phyloP scores from a whole-genome alignment of 2,888 invertebrate species.

The Metopia argyrocephala region DNA sequence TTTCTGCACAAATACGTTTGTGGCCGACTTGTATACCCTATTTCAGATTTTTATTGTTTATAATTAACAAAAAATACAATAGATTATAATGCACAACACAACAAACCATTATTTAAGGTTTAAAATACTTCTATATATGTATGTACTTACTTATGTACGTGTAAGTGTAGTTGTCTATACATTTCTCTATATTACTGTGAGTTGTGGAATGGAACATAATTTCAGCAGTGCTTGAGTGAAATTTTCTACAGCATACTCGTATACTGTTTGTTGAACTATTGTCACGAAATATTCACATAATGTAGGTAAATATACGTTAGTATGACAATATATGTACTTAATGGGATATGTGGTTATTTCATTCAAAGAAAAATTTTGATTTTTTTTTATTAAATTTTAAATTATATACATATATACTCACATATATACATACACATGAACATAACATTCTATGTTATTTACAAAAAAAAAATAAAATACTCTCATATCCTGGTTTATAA shows the following conservation, averaged over 20 bases:
- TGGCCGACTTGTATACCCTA: neutral
- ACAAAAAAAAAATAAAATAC: slow-evolving; percentile 31
- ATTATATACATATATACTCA: slow-evolving; percentile 51
- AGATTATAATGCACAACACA: neutral
- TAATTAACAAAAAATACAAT: neutral
- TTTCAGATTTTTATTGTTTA: neutral
- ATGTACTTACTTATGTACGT: neutral
- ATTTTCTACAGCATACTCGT: too few relatives aligned
- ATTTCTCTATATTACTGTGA: too few relatives aligned
- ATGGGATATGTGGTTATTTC: neutral
- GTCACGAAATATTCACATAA: slow-evolving; percentile 50
- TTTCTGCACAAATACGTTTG: too few relatives aligned
- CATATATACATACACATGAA: slow-evolving; percentile 60
- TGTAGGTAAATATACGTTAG: neutral
- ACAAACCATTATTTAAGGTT: too few relatives aligned
- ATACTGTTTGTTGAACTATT: slow-evolving; percentile 37
- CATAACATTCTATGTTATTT: slow-evolving; percentile 61
- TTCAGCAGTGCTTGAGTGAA: too few relatives aligned
- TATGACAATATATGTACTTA: neutral
- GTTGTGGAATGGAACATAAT: too few relatives aligned
- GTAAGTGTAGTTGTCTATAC: too few relatives aligned
- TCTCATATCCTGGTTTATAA: neutral
- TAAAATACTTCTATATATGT: too few relatives aligned
- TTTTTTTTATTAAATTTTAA: slow-evolving; percentile 25
- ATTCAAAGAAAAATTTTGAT: neutral